Base-by-base conservation (phyloP, 2,888 invertebrate species). In the Lochmaea crataegi region DNA sequence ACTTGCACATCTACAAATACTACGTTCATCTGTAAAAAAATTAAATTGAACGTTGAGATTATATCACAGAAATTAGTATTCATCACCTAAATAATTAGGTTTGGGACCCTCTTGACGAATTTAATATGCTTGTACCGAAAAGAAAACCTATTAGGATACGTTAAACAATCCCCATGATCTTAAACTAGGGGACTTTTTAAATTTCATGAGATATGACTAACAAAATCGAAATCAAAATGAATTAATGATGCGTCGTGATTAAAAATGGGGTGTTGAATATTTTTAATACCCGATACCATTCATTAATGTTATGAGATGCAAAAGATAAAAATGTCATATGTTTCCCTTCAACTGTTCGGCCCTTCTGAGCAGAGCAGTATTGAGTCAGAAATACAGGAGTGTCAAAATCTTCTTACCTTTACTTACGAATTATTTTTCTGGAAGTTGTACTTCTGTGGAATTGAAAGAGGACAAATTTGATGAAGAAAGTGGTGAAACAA, bases 251-350 rank as follows among this genome's bases (percentile, higher is more conserved):
- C 61, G 45, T 68, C 65, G 58, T 71, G 71, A 74, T 66, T 68
- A 65, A 71, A 65, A 58, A 65, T 64, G 57, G 74, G 74, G 74
- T 74, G 74, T 74, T 65, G 71, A 65, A 32, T 65, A 68, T 71
- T 74, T 71, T 74, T 73, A 56, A 68, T 74, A 71, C 65, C 66
- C 51, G 74, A 74, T 71, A 71, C 68, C 71, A 74, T 74, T 74
- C 68, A 74, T 74, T 74, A 71, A 60, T 11, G 70, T 63, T 60
- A 32, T 66, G 42, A 74, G 71, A 68, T 74, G 58, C 45, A 38
- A 42, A 65, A 71, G 74, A 74, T 71, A 71, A 74, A 56, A 70
- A 61, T 74, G 67, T 71, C 67, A 67, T 67, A 74, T 74, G 70
- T 51, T 71, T 68, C 68, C 48, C 74, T 71, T 68, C 68, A 57